Conservation (phyloP, 2,113 vertebrate species). For the Orthochromis indermauri region DNA sequence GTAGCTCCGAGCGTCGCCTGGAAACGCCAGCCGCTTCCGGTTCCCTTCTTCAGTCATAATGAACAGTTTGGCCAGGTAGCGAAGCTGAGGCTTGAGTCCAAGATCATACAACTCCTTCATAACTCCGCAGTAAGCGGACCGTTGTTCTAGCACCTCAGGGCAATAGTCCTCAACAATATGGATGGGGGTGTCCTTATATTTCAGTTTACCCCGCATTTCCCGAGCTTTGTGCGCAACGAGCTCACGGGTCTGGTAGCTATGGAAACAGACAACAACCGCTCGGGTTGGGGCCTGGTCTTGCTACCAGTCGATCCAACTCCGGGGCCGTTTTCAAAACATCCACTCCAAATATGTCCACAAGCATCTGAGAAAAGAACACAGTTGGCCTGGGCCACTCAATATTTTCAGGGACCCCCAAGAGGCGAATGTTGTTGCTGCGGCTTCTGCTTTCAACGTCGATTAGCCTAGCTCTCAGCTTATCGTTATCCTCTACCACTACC, state of each 20-base stretch:
- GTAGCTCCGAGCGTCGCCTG: rapidly evolving
- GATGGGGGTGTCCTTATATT: rapidly evolving
- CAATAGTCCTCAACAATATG: not conserved
- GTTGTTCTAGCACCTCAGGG: not conserved
- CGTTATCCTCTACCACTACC: rapidly evolving
- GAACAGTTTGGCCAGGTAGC: rapidly evolving
- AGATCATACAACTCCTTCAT: not conserved
- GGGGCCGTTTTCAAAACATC: rapidly evolving
- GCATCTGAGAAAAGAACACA: not conserved
- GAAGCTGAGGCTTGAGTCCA: not conserved
- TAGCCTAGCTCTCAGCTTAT: not conserved
- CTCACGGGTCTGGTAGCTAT: rapidly evolving
- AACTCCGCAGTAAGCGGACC: rapidly evolving
- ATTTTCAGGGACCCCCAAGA: not conserved
- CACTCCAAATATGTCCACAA: not conserved
- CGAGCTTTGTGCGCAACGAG: rapidly evolving
- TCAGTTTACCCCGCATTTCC: not conserved
- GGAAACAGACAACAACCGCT: rapidly evolving
- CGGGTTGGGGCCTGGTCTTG: rapidly evolving
- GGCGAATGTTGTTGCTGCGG: rapidly evolving
- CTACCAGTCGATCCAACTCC: rapidly evolving
- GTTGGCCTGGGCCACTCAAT: rapidly evolving
- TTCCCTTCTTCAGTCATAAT: rapidly evolving
- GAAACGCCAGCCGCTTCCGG: rapidly evolving
- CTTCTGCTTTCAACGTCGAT: rapidly evolving